phyloP scores from a whole-genome alignment of 30 jellyfish, hydroid and myxozoan species.

The Aurelia coerulea region DNA sequence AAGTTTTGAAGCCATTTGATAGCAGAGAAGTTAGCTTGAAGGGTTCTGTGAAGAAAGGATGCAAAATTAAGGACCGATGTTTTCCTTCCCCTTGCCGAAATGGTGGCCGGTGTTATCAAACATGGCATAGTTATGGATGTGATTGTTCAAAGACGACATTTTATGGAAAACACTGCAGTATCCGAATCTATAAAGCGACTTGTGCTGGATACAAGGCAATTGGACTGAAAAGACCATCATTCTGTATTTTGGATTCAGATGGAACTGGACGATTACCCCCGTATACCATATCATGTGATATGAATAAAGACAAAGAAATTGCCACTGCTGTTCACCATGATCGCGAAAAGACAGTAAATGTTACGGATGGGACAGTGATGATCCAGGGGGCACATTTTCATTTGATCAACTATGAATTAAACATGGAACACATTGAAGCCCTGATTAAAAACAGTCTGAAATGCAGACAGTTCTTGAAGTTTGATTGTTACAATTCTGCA shows the following conservation, averaged over 20 bases:
- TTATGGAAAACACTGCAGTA: slow-evolving; percentile 83
- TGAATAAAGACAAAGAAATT: slow-evolving; percentile 10
- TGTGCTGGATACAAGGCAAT: slow-evolving; percentile 62
- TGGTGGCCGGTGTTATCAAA: slow-evolving; percentile 78
- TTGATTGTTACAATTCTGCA: slow-evolving; percentile 80
- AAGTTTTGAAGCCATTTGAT: slow-evolving; percentile 27
- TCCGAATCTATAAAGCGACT: slow-evolving; percentile 70
- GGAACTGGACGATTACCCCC: slow-evolving; percentile 80
- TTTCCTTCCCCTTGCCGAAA: slow-evolving; percentile 90
- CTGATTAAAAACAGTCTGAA: slow-evolving; percentile 67
- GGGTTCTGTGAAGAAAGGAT: slow-evolving; percentile 40
- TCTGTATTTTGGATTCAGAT: slow-evolving; percentile 75
- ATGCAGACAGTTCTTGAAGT: slow-evolving; percentile 76
- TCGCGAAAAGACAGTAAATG: slow-evolving; percentile 38
- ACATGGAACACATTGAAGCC: slow-evolving; percentile 72
- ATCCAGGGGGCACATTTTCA: slow-evolving; percentile 64
- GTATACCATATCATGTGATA: slow-evolving; percentile 68
- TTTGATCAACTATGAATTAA: slow-evolving; percentile 61
- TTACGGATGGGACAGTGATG: slow-evolving; percentile 71
- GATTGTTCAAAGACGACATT: slow-evolving; percentile 80
- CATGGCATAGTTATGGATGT: slow-evolving; percentile 78
- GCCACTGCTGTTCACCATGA: slow-evolving; percentile 78
- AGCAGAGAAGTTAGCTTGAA: slow-evolving; percentile 27
- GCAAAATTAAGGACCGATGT: slow-evolving; percentile 76
- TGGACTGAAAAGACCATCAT: slow-evolving; percentile 51